Evolutionary conservation across 2,797 vertebrate species (phyloP), one percentile per base, ranked within the genome.

Genomic region (Gobio occitaniae): DNA sequence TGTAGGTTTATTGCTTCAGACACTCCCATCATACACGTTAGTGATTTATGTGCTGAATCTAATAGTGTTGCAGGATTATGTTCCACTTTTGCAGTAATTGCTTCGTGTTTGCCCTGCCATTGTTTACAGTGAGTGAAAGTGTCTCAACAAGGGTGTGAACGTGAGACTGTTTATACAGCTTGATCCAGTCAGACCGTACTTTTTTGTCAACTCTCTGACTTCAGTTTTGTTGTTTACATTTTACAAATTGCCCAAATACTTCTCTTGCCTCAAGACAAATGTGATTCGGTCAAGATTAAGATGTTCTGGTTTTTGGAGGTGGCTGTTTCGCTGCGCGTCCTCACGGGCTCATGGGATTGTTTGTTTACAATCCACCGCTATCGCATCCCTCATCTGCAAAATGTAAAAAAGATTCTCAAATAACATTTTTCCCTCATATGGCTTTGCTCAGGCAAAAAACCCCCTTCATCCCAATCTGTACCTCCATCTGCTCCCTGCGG

Each of bases 401-500:
- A 81, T 82, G 86, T 65, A 86, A 91, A 91, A 79, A 87, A 88
- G 86, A 89, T 90, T 91, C 84, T 86, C 82, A 90, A 92, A 90
- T 86, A 89, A 86, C 84, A 87, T 89, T 91, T 85, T 88, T 86
- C 78, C 83, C 86, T 89, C 89, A 89, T 91, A 91, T 93, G 92
- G 90, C 91, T 93, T 90, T 88, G 84, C 91, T 92, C 90, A 93
- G 90, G 91, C 91, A 79, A 87, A 91, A 89, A 56, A 87, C 88
- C 90, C 25, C 84, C 84, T 69, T 91, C 87, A 92, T 91, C 91
- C 71, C 92, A 93, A 93, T 94, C 93, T 93, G 93, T 77, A 90
- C 87, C 90, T 92, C 93, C 93, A 95, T 94, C 94, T 94, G 93
- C 91, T 92, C 92, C 89, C 82, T 88, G 89, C 89, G 91, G 92